Evolutionary conservation across 2,797 vertebrate genomes (phyloP), one percentile per base, ranked within the genome.

Genomic region (Sebastolobus altivelis): DNA sequence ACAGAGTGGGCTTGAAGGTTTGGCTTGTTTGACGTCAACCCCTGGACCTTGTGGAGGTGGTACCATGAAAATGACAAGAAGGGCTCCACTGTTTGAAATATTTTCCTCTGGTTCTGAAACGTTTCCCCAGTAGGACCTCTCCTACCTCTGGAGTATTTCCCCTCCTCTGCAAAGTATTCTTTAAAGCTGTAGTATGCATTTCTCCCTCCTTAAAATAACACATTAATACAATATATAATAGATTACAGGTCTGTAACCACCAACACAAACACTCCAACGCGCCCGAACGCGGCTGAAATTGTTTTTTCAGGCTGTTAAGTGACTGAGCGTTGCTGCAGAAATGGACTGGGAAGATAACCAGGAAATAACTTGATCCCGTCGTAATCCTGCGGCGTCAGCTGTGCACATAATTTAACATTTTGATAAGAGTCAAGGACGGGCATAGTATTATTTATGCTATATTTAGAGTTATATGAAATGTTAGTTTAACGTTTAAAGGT

Each of bases 31-130:
- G 43, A 68, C 6, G 0, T 76, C 78, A 52, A 82, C 87, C 80
- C 60, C 25, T 66, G 58, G 56, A 75, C 62, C 46, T 68, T 80
- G 86, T 81, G 88, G 87, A 91, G 89, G 88, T 79, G 81, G 78
- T 73, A 54, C 38, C 35, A 29, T 60, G 27, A 54, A 72, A 70
- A 80, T 29, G 79, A 86, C 37, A 75, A 75, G 68, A 89, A 85
- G 25, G 25, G 7, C 65, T 87, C 29, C 31, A 76, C 35, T 83
- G 82, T 87, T 77, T 70, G 0, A 69, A 66, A 61, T 67, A 62
- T 74, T 79, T 81, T 68, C n/a, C 52, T 71, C 43, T 60, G 59
- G n/a, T 70, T 68, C 54, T 72, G 20, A 65, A 4, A 72, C 3
- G 16, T 66, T 77, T 70, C 65, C 20, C 54, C 56, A 12, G 25